Evolutionary conservation across 2,113 vertebrate species (phyloP).

Genomic region (Lophura nycthemera): DNA sequence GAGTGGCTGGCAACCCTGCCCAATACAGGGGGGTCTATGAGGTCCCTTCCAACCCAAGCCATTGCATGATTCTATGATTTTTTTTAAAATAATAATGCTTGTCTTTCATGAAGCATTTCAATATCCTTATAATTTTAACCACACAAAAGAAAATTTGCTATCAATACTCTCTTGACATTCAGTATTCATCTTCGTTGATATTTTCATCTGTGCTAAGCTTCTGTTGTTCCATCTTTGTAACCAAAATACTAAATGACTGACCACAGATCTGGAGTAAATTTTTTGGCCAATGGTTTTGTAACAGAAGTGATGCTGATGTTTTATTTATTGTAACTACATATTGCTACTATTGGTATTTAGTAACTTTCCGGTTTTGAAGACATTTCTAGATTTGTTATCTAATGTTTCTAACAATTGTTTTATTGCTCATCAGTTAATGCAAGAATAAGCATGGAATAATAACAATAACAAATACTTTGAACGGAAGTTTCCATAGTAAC

Average conservation of each 20-base stretch:
- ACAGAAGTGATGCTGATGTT: not conserved
- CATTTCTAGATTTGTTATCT: not conserved
- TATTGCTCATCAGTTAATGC: not conserved
- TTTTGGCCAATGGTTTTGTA: not conserved
- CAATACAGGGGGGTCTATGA: too few species aligned
- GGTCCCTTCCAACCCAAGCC: too few species aligned
- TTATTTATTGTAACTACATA: not conserved
- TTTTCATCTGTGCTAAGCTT: not conserved
- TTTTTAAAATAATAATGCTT: not conserved
- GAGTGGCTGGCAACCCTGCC: too few species aligned
- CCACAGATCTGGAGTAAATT: not conserved
- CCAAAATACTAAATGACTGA: not conserved
- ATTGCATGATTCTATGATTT: not conserved
- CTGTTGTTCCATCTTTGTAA: not conserved
- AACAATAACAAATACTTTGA: not conserved
- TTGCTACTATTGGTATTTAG: not conserved
- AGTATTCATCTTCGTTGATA: not conserved
- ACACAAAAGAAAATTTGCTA: not conserved
- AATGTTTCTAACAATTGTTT: not conserved
- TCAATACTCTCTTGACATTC: not conserved
- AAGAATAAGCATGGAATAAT: not conserved
- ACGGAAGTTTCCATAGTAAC: conserved; percentile 14
- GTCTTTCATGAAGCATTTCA: not conserved
- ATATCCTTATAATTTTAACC: not conserved
- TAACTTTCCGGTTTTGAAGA: not conserved